Evolutionary conservation across 2,888 invertebrate genomes (phyloP).

Genomic region (Linnaemya vulpina): DNA sequence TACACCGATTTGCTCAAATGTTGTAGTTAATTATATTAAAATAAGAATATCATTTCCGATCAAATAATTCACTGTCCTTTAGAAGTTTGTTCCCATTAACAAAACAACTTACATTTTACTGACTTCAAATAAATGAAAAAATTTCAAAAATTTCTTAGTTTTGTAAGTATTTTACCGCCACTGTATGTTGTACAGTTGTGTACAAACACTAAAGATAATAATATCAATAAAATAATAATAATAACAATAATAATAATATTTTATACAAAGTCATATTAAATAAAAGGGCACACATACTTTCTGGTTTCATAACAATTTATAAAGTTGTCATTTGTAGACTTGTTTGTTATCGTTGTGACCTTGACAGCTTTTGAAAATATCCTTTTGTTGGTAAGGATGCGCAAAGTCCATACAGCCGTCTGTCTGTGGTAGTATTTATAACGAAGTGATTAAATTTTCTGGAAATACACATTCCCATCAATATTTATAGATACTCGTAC

Average conservation of each 20-base stretch:
- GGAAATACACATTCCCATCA: slow-evolving; percentile 50
- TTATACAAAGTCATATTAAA: slow-evolving; percentile 31
- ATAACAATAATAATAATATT: slow-evolving; percentile 31
- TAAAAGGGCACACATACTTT: slow-evolving; percentile 19
- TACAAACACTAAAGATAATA: slow-evolving; percentile 47
- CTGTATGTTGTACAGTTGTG: neutral
- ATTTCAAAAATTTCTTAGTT: too few relatives aligned
- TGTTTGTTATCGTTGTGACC: slow-evolving; percentile 31
- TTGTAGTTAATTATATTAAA: too few relatives aligned
- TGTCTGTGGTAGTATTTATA: neutral
- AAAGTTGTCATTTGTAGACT: slow-evolving; percentile 4
- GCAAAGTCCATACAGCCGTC: neutral
- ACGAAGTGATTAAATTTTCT: slow-evolving; percentile 55
- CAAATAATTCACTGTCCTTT: too few relatives aligned
- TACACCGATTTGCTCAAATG: too few relatives aligned
- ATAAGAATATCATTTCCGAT: too few relatives aligned
- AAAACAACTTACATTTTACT: too few relatives aligned
- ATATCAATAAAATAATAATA: slow-evolving; percentile 32
- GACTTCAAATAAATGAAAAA: too few relatives aligned
- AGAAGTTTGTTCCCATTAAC: too few relatives aligned
- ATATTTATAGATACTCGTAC: slow-evolving; percentile 36
- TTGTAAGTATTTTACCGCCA: neutral
- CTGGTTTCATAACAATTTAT: neutral
- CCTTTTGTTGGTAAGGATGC: neutral
- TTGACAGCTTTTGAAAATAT: slow-evolving; percentile 21